Percentiles rank a stretch among this genome's conserved stretches.
These are phyloP conservation scores for Chiloscyllium punctatum DNA, from an alignment of 2,797 vertebrate genomes.

Conservation along the genomic window DNA sequence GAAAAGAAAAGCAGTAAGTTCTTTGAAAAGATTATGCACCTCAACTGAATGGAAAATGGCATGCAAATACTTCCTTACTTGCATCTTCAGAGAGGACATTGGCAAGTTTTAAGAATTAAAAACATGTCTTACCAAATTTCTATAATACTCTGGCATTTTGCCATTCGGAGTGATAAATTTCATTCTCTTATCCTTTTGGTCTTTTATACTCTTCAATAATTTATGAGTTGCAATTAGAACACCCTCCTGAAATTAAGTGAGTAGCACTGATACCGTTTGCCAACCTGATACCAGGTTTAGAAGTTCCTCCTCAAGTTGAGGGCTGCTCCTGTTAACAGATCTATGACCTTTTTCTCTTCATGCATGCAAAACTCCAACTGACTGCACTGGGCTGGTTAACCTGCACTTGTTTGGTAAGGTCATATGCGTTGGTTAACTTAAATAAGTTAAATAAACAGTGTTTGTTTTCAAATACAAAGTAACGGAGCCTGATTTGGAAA, in stretches of 20 bases:
- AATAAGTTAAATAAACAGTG: background rate
- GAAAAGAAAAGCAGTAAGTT: background rate
- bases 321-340: background rate
- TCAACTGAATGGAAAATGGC: background rate
- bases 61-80: background rate
- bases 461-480: background rate
- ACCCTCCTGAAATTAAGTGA: background rate
- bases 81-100: background rate
- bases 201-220: background rate
- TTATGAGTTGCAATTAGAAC: background rate
- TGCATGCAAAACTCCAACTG: background rate
- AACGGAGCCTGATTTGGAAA: background rate
- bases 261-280: background rate
- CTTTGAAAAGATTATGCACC: background rate
- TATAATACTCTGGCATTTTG: background rate
- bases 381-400: background rate
- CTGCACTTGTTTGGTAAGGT: background rate
- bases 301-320: background rate
- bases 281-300: constrained; percentile 1
- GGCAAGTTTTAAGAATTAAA: background rate
- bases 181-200: background rate
- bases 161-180: background rate
- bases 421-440: background rate
- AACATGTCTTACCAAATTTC: background rate
- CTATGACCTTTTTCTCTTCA: background rate